Base-by-base conservation (phyloP, 1,140 invertebrate species). In the Metaphire vulgaris region DNA sequence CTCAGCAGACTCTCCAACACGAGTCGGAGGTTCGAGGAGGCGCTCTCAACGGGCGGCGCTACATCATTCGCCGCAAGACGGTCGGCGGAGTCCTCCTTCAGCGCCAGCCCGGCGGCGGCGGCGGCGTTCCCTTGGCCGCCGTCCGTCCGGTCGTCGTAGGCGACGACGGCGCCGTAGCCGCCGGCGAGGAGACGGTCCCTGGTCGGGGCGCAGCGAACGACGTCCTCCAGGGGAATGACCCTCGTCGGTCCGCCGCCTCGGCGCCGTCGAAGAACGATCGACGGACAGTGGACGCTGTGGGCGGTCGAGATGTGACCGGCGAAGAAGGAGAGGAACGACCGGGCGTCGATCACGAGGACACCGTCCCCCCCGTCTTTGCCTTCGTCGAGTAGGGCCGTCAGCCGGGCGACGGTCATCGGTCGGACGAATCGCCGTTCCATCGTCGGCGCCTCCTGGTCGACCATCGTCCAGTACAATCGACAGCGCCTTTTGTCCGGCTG, bases 271-370 rank as follows among this genome's bases (percentile, higher is more conserved):
- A 85, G 83, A n/a, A 87, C 76, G 66, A 87, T 86, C 2, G 85
- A 81, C 15, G 86, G 86, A 76, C 83, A 87, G 75, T 86, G 84
- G n/a, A 86, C 82, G 74, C 87, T 87, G 1, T 82, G 76, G 1
- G 86, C 80, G 28, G 80, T 79, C 28, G 79, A 34, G 16, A 87
- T 83, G 75, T 85, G 85, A 29, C 81, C 80, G 21, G 81, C 79
- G 78, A 85, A 86, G 79, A 81, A 86, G 2, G 82, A 77, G 68
- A 87, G 80, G 78, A 87, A 87, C 6, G 86, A 81, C 30, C 86
- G 81, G 71, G 83, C 83, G 79, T 87, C 86, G 32, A 87, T 72
- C n/a, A 71, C 1, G n/a, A 71, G 21, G 29, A 71, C 21, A 12
- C 41, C 6, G 6, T 21, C 6, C 41, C 41, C 41, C 21, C 41